Base-by-base conservation (phyloP, 2,888 invertebrate genomes). In the Pyralis farinalis region DNA sequence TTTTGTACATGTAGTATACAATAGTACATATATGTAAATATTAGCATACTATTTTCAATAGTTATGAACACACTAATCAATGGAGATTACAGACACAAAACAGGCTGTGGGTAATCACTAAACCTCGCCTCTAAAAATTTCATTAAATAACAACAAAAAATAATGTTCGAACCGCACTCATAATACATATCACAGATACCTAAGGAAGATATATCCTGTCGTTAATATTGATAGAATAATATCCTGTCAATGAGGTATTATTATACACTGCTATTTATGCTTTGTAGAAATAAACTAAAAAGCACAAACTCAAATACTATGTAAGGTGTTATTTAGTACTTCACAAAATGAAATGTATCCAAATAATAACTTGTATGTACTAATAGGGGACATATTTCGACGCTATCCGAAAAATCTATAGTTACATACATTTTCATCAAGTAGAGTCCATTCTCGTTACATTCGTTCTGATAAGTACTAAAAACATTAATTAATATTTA, bases 181-280 rank as follows among this genome's bases (percentile, higher is more conserved):
- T 60, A 63, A 66, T 67, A 63, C 71, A 82, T 86, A 87, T 87
- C 87, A 87, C 87, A 87, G 87, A 80, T 82, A 78, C 77, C 85
- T 75, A 83, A 71, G 80, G 82, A 83, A 85, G 79, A 80, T 79
- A 72, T 76, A n/a, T n/a, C n/a, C n/a, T n/a, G n/a, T n/a, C n/a
- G n/a, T n/a, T n/a, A n/a, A n/a, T 69, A 71, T 59, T 64, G n/a
- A n/a, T n/a, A n/a, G n/a, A 55, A 61, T 71, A 65, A 68, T 67
- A 75, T 74, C 51, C 67, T 73, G 69, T 61, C 63, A 51, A 67
- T 70, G 75, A 81, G 82, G 82, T 83, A 77, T 68, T 69, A 72
- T 25, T 56, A 64, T 51, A 70, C 51, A 70, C 54, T 57, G 58
- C 72, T 70, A 68, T 63, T 53, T 56, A 67, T 57, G 46, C 54